phyloP scores from a whole-genome alignment of 2,888 invertebrate species.

The Vandiemenella viatica region DNA sequence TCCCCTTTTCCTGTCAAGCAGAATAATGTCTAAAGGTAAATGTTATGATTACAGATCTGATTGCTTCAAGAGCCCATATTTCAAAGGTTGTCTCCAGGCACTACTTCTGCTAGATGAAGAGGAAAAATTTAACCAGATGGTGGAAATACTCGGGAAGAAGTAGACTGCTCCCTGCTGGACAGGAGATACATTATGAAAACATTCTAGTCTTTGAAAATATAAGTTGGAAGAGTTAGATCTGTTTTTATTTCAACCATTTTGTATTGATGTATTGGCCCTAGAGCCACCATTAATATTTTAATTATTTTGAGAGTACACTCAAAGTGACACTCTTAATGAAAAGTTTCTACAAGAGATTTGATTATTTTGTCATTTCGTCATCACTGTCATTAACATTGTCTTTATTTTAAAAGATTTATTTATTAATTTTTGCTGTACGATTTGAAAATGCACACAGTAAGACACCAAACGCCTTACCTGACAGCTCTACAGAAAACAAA shows the following conservation, averaged over 20 bases:
- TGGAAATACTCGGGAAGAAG: constrained; percentile 59
- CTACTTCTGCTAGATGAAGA: constrained; percentile 62
- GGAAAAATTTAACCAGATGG: constrained; percentile 62
- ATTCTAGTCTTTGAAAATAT: background rate
- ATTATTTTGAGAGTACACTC: background rate
- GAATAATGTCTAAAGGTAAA: background rate
- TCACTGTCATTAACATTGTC: background rate
- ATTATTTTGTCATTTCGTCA: background rate
- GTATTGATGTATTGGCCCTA: background rate
- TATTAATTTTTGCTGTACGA: background rate
- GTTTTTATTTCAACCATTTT: background rate
- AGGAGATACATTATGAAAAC: background rate
- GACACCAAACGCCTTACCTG: too few relatives aligned
- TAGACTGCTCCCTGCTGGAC: constrained; percentile 6
- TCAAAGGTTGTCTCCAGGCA: constrained; percentile 67
- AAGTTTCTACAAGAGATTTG: background rate
- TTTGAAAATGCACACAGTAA: background rate
- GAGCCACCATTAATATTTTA: background rate
- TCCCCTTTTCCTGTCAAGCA: background rate
- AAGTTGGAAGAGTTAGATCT: background rate
- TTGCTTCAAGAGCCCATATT: constrained; percentile 66
- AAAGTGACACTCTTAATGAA: background rate
- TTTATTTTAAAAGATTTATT: background rate
- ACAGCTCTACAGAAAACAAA: too few relatives aligned
- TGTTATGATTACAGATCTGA: constrained; percentile 55